A percentile compares a stretch with the other conserved stretches of the same genome.
These are phyloP conservation scores for Bibio marci DNA, from an alignment of 2,888 invertebrate genomes.

Conservation along the genomic window DNA sequence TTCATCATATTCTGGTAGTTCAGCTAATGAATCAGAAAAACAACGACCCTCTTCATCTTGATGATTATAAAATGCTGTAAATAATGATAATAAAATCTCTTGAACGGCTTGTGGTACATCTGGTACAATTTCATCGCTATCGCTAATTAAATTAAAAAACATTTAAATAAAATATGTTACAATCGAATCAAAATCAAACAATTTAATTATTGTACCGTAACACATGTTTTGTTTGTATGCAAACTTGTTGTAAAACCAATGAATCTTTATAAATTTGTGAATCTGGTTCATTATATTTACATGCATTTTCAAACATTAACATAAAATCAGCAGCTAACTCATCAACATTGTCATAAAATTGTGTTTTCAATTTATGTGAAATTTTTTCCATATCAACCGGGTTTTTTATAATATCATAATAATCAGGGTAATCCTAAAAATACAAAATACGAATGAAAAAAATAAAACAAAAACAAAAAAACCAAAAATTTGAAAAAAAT, in stretches of 20 bases:
- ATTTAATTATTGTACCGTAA: conserved; percentile 35
- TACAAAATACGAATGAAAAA: no score
- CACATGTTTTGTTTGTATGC: conserved; percentile 80
- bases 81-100: conserved; percentile 76
- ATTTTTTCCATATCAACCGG: conserved; percentile 96
- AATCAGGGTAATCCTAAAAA: conserved; percentile 77
- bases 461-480: not conserved
- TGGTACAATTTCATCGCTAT: conserved; percentile 72
- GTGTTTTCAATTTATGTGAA: conserved; percentile 64
- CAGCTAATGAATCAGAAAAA: conserved; percentile 90
- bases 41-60: conserved; percentile 95
- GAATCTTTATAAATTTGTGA: conserved; percentile 97
- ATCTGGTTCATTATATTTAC: conserved; percentile 94
- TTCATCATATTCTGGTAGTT: conserved; percentile 77
- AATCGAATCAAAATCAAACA: not conserved
- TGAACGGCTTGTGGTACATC: conserved; percentile 81
- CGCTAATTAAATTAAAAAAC: conserved; percentile 22
- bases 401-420: conserved; percentile 90
- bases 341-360: conserved; percentile 61
- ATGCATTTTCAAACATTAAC: conserved; percentile 91
- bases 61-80: conserved; percentile 88
- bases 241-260: conserved; percentile 75
- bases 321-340: conserved; percentile 79
- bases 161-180: conserved; percentile 5
- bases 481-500: conserved; percentile 3